Percentiles rank a stretch among this genome's conserved stretches.
Conservation (phyloP, 2,113 vertebrate species). For the Lagopus muta region DNA sequence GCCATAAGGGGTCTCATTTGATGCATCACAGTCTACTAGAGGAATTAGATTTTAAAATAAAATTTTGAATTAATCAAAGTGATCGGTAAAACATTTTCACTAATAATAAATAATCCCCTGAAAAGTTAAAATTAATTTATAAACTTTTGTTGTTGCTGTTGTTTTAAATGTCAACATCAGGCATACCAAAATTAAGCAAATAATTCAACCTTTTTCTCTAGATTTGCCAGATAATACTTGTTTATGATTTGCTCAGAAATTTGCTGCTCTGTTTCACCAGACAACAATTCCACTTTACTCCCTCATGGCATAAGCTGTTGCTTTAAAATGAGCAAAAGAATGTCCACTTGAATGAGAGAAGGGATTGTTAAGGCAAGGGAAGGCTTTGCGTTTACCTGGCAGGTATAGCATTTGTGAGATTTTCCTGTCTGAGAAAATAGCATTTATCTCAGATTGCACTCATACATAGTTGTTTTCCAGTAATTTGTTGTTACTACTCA, state of each 20-base stretch:
- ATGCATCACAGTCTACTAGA: not conserved
- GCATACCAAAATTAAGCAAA: not conserved
- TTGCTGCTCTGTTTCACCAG: not conserved
- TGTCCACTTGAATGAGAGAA: not conserved
- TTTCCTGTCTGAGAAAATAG: not conserved
- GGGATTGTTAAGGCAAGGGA: not conserved
- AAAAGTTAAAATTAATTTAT: not conserved
- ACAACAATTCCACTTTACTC: not conserved
- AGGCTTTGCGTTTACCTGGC: not conserved
- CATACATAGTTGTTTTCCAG: not conserved
- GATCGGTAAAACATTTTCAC: not conserved
- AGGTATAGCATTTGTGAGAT: not conserved
- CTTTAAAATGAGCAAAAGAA: not conserved
- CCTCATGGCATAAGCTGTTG: not conserved
- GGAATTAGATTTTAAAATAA: not conserved
- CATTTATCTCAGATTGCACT: not conserved
- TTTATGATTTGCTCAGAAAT: not conserved
- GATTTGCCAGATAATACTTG: not conserved
- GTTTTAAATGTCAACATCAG: not conserved
- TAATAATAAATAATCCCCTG: rapidly evolving
- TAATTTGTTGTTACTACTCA: not conserved
- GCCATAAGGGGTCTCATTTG: not conserved
- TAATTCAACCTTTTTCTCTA: not conserved
- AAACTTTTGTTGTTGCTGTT: not conserved
- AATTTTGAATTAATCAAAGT: not conserved